A percentile compares a stretch with the other conserved stretches of the same genome.
These are phyloP conservation scores for Sussaba pulchella DNA, from an alignment of 2,888 invertebrate species.

Conservation along the genomic window DNA sequence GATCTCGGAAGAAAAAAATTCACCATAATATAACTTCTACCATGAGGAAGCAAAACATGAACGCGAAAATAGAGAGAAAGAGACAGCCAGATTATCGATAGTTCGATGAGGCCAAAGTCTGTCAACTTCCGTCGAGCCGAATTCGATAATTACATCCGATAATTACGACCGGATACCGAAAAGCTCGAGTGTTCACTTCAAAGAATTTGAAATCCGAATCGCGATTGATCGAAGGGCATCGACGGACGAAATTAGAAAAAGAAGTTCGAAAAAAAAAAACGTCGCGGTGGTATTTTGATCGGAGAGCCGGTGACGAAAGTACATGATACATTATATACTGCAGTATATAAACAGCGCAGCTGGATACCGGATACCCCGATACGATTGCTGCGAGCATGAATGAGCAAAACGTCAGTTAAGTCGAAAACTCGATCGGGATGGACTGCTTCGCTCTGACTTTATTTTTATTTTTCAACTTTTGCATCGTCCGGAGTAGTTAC, in stretches of 20 bases:
- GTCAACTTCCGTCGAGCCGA: not conserved
- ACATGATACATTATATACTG: not conserved
- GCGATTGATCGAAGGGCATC: not conserved
- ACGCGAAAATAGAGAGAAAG: not conserved
- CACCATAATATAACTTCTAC: too few species aligned
- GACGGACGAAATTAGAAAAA: not conserved
- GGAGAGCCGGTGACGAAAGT: not conserved
- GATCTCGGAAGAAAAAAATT: too few species aligned
- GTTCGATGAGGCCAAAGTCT: not conserved
- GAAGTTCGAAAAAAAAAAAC: not conserved
- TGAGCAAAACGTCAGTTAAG: not conserved
- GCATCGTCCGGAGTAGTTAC: constrained; percentile 1
- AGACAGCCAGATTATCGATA: not conserved
- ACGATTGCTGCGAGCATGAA: not conserved
- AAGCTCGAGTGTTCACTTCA: not conserved
- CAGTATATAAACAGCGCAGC: not conserved
- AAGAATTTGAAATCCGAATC: not conserved
- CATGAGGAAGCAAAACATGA: not conserved
- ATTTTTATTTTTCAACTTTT: not conserved
- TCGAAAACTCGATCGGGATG: constrained; percentile 7
- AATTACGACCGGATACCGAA: not conserved
- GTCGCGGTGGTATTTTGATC: not conserved
- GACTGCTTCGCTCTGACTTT: not conserved
- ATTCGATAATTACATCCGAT: not conserved
- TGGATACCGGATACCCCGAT: constrained; percentile 2